These are phyloP conservation scores for Semnornis frantzii DNA, from an alignment of 2,113 vertebrate species.

Conservation along the genomic window DNA sequence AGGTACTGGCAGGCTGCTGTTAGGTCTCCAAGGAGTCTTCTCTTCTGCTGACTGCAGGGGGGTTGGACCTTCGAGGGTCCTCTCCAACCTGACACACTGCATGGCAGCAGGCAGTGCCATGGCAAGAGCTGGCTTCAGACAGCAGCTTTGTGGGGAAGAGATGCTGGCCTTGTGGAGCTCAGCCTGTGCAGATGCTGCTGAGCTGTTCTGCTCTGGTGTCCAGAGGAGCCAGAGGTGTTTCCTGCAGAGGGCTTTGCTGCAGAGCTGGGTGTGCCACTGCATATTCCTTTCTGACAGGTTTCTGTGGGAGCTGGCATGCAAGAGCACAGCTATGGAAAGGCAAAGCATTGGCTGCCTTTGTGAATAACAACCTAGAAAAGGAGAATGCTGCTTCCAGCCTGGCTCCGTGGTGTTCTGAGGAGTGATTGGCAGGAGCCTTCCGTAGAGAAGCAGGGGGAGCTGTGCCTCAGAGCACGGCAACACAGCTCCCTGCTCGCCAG, in stretches of 20 bases:
- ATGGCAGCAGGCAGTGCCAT: too few species aligned
- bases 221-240: accelerated
- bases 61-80: too few species aligned
- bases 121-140: too few species aligned
- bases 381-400: neutral
- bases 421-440: neutral
- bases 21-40: too few species aligned
- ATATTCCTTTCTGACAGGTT: neutral
- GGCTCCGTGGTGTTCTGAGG: neutral
- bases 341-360: neutral
- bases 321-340: neutral
- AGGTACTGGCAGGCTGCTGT: too few species aligned
- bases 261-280: neutral
- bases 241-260: neutral
- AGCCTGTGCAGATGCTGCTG: neutral
- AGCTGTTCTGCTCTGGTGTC: accelerated
- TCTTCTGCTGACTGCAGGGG: too few species aligned
- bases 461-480: neutral
- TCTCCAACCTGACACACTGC: too few species aligned
- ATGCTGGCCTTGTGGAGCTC: neutral
- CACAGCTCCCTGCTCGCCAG: neutral
- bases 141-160: neutral
- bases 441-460: accelerated
- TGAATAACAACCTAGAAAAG: neutral
- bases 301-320: neutral